Percentiles rank a stretch among this genome's conserved stretches.
phyloP scores from a whole-genome alignment of 2,113 vertebrate genomes.

The Cryptotis parvus region DNA sequence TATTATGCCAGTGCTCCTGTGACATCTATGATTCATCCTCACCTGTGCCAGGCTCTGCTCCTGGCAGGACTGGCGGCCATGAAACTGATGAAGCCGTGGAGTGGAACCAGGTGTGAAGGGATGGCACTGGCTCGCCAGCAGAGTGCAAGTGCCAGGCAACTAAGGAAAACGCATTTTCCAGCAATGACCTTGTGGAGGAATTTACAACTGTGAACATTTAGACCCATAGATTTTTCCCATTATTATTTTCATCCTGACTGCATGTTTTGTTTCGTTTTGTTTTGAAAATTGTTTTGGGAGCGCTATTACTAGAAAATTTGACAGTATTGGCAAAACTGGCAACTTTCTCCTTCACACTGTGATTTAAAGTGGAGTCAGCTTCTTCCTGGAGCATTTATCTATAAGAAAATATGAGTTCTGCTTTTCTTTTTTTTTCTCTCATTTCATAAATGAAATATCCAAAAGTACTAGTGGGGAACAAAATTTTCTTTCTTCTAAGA shows the following conservation, averaged over 20 bases:
- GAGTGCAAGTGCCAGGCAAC: background rate
- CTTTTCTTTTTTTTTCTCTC: constrained; percentile 23
- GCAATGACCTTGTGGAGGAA: background rate
- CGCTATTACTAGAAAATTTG: constrained; percentile 20
- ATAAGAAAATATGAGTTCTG: background rate
- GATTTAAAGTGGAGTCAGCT: background rate
- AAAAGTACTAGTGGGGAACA: constrained; percentile 10
- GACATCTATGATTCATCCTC: constrained; percentile 29
- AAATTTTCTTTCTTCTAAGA: background rate
- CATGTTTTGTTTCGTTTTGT: constrained; percentile 57
- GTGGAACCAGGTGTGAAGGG: constrained; percentile 24
- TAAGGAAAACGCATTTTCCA: constrained; percentile 15
- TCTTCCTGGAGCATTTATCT: constrained; percentile 38
- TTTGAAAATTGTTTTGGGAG: constrained; percentile 58
- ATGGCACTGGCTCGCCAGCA: background rate
- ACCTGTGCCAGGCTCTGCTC: background rate
- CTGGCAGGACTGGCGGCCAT: background rate
- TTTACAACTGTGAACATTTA: constrained; percentile 54
- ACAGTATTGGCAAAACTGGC: background rate
- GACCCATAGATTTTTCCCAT: constrained; percentile 38
- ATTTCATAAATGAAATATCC: background rate
- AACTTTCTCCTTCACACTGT: background rate
- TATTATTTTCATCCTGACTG: constrained; percentile 57
- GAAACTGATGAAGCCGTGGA: background rate
- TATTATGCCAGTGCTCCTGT: background rate